These are phyloP conservation scores for Oncorhynchus clarkii DNA, from an alignment of 2,113 vertebrate species.

Conservation along the genomic window DNA sequence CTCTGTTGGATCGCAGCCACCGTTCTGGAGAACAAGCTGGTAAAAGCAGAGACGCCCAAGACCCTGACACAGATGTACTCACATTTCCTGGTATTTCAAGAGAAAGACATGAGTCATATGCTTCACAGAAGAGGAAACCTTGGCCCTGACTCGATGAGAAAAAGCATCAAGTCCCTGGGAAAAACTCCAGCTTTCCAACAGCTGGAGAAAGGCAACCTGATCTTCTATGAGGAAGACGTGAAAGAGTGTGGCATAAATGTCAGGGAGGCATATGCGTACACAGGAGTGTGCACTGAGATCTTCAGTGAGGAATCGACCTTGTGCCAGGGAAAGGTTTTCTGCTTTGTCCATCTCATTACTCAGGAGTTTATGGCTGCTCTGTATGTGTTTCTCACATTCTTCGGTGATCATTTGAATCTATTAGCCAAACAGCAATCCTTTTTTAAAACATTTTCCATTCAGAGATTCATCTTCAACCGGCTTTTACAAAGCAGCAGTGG, in stretches of 20 bases:
- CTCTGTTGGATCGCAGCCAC: slow-evolving; percentile 58
- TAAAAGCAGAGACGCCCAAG: slow-evolving; percentile 35
- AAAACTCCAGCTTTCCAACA: slow-evolving; percentile 54
- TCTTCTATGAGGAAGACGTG: slow-evolving; percentile 61
- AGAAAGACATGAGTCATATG: slow-evolving; percentile 32
- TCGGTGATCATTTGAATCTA: slow-evolving; percentile 53
- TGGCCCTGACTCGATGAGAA: slow-evolving; percentile 16
- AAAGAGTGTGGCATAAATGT: slow-evolving; percentile 29
- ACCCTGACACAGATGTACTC: slow-evolving; percentile 66
- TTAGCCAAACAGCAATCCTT: slow-evolving; percentile 42
- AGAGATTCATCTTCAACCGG: slow-evolving; percentile 41
- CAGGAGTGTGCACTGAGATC: slow-evolving; percentile 63
- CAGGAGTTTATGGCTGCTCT: slow-evolving; percentile 65
- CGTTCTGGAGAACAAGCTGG: slow-evolving; percentile 45
- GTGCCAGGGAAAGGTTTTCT: slow-evolving; percentile 55
- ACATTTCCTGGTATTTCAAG: slow-evolving; percentile 43
- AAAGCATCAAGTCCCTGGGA: slow-evolving; percentile 44
- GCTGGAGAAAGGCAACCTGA: slow-evolving; percentile 50
- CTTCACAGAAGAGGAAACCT: slow-evolving; percentile 26
- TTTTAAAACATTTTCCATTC: not conserved
- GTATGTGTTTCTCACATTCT: slow-evolving; percentile 57
- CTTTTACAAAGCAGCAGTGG: slow-evolving; percentile 57
- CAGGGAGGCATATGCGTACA: slow-evolving; percentile 45
- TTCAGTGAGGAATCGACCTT: slow-evolving; percentile 50
- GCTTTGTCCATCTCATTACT: slow-evolving; percentile 60